These are phyloP conservation scores for Diarsia brunnea DNA, from an alignment of 2,888 invertebrate species.

Conservation along the genomic window DNA sequence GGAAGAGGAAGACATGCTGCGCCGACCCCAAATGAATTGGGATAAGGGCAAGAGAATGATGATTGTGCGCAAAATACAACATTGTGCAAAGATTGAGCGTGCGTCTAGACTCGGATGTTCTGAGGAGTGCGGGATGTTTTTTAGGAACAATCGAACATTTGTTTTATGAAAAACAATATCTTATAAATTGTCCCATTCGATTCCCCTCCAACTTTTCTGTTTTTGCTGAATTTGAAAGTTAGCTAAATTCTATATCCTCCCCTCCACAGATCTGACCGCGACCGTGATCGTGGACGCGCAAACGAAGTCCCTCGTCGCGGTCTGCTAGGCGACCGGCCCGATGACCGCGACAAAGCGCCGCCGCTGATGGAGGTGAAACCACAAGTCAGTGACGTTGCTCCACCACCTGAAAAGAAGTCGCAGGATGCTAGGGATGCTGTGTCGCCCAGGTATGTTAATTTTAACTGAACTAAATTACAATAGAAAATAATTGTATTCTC, in stretches of 20 bases:
- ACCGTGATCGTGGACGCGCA: conserved; percentile 58
- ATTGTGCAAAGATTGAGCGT: too few relatives aligned
- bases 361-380: conserved; percentile 86
- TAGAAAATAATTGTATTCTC: background rate
- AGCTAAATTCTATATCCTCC: background rate
- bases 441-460: conserved; percentile 79
- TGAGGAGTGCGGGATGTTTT: too few relatives aligned
- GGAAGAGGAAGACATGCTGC: too few relatives aligned
- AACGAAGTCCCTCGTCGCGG: conserved; percentile 76
- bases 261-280: conserved; percentile 65
- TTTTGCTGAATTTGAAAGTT: background rate
- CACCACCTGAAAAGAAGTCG: conserved; percentile 70
- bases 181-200: too few relatives aligned
- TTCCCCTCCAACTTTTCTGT: too few relatives aligned
- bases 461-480: background rate
- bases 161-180: too few relatives aligned
- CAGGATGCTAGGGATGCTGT: conserved; percentile 85
- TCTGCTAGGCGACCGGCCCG: conserved; percentile 84
- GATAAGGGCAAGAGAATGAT: too few relatives aligned
- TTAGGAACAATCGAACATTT: too few relatives aligned
- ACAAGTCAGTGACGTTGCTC: conserved; percentile 78
- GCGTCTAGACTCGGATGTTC: too few relatives aligned
- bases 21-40: too few relatives aligned
- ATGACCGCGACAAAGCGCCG: conserved; percentile 78
- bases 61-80: too few relatives aligned